These are phyloP conservation scores for Podiceps cristatus DNA, from an alignment of 2,113 vertebrate species.

Conservation along the genomic window DNA sequence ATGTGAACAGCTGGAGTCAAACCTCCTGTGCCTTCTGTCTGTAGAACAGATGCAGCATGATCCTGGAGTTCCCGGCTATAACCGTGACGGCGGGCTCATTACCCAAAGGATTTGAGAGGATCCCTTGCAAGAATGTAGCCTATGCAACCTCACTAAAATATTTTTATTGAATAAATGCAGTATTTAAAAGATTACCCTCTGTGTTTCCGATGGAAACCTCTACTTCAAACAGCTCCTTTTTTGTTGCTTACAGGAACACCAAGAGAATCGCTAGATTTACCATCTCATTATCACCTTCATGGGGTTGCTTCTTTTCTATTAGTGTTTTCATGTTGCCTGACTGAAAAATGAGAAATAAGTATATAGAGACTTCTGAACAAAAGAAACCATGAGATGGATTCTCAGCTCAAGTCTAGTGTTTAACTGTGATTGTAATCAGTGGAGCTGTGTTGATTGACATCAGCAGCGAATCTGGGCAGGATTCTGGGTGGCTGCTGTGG, in stretches of 20 bases:
- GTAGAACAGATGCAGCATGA: neutral
- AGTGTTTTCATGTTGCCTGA: conserved; percentile 51
- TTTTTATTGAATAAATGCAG: conserved; percentile 31
- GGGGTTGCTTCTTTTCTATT: conserved; percentile 62
- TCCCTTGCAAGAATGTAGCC: neutral
- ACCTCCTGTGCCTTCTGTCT: neutral
- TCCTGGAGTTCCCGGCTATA: neutral
- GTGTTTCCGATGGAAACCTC: conserved; percentile 13
- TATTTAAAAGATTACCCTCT: conserved; percentile 45
- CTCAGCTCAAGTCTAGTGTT: conserved; percentile 48
- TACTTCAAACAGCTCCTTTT: conserved; percentile 37
- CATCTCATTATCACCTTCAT: conserved; percentile 63
- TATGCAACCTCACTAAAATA: neutral
- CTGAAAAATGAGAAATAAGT: conserved; percentile 48
- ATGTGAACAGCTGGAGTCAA: neutral
- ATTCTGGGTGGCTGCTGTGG: neutral
- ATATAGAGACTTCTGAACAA: conserved; percentile 26
- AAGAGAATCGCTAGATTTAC: conserved; percentile 47
- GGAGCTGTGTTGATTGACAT: conserved; percentile 10
- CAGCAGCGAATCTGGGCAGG: neutral
- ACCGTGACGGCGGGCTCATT: neutral
- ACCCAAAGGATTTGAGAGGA: neutral
- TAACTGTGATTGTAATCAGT: neutral
- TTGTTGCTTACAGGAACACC: conserved; percentile 49
- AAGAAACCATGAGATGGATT: neutral